These are phyloP conservation scores for Trachops cirrhosus DNA, from an alignment of 2,797 vertebrate species.

Conservation along the genomic window DNA sequence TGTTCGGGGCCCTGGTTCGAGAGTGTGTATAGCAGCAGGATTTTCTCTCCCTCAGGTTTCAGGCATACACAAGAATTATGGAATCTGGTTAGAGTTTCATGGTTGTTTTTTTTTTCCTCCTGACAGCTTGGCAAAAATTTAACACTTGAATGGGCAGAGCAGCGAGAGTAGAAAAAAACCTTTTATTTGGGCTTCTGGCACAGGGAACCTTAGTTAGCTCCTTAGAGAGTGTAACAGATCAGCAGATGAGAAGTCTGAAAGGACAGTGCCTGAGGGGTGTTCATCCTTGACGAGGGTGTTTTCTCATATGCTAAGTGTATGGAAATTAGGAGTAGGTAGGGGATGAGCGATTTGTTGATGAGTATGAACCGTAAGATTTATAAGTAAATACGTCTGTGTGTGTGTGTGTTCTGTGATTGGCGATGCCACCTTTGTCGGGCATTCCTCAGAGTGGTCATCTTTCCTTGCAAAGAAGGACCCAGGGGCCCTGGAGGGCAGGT, in stretches of 20 bases:
- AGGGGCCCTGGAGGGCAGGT: neutral
- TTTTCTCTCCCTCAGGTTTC: neutral
- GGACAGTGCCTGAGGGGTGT: neutral
- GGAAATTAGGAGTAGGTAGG: neutral
- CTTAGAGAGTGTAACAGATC: neutral
- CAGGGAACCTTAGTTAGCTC: neutral
- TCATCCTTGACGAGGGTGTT: neutral
- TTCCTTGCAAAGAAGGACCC: neutral
- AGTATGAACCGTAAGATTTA: neutral
- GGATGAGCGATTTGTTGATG: neutral
- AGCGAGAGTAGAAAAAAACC: neutral
- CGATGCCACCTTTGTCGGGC: neutral
- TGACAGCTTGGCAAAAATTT: constrained; percentile 25
- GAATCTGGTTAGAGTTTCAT: neutral
- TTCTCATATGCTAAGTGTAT: neutral
- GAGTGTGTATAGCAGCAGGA: neutral
- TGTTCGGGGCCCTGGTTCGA: neutral
- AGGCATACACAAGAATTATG: neutral
- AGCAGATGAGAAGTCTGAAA: neutral
- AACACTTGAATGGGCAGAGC: neutral
- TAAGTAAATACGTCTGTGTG: neutral
- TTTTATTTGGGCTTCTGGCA: constrained; percentile 40
- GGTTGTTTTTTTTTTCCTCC: constrained; percentile 17
- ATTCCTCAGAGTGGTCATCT: neutral
- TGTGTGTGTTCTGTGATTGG: neutral